These are phyloP conservation scores for Nomada flava DNA, from an alignment of 2,888 invertebrate genomes.

Conservation along the genomic window DNA sequence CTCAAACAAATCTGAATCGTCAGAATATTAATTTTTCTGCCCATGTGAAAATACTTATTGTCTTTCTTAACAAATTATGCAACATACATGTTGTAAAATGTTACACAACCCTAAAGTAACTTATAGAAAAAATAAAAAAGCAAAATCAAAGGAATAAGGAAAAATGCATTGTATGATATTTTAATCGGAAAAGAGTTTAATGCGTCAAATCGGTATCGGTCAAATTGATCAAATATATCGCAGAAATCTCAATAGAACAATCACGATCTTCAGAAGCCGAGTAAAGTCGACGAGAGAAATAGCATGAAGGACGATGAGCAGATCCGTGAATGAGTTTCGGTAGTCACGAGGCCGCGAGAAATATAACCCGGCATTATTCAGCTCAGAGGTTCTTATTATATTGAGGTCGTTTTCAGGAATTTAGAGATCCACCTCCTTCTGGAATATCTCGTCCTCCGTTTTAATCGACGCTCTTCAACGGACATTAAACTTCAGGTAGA, in stretches of 20 bases:
- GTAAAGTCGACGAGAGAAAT: constrained; percentile 15
- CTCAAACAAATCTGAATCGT: background rate
- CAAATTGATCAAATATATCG: too few relatives aligned
- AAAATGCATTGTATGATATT: too few relatives aligned
- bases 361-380: constrained; percentile 79
- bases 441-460: constrained; percentile 37
- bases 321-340: constrained; percentile 57
- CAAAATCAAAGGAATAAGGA: too few relatives aligned
- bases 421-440: constrained; percentile 39
- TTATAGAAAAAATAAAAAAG: too few relatives aligned
- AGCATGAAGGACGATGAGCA: constrained; percentile 22
- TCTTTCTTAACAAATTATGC: too few relatives aligned
- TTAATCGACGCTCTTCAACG: constrained; percentile 30
- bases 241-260: background rate
- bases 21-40: too few relatives aligned
- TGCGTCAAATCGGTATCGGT: too few relatives aligned
- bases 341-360: constrained; percentile 63
- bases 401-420: constrained; percentile 74
- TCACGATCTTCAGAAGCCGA: background rate
- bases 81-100: too few relatives aligned
- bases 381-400: constrained; percentile 79
- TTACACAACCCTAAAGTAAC: too few relatives aligned
- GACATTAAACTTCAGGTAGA: constrained; percentile 73
- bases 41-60: too few relatives aligned
- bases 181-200: too few relatives aligned